Evolutionary conservation across 1,140 invertebrate genomes (phyloP), one percentile per base, ranked within the genome.

Genomic region (Macrotrachela quadricornifera): DNA sequence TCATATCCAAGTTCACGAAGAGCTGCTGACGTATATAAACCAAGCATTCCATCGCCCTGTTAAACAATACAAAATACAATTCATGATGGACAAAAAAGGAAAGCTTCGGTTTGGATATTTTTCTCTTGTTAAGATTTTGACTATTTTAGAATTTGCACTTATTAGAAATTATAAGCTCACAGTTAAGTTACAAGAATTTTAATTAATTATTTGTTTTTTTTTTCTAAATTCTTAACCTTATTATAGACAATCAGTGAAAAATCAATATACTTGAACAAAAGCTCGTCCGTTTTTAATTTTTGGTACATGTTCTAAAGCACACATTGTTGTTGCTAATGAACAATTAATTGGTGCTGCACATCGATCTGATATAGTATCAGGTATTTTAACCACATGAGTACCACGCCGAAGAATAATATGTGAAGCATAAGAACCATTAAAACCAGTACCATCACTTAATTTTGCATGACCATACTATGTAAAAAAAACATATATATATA

Each of bases 21-120:
- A 2, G 51, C 9, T 10, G 55, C 55, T 36, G 49, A 56, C 6
- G 30, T 45, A 46, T 56, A 56, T 13, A 56, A 18, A 13, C 55
- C 55, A 1, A 56, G 13, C 38, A 56, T 40, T 39, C 55, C 55
- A 41, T 50, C 49, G 39, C 55, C 55, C 49, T 49, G 21, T 14
- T 36, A 39, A 39, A n/a, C 21, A 18, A 49, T 40, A 62, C 60
- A 36, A 61, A 58, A 53, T 30, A 30, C n/a, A n/a, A n/a, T n/a
- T n/a, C n/a, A n/a, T n/a, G n/a, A n/a, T n/a, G n/a, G n/a, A n/a
- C n/a, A n/a, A n/a, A n/a, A n/a, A n/a, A n/a, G n/a, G n/a, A n/a
- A n/a, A n/a, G n/a, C n/a, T n/a, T n/a, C n/a, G n/a, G n/a, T n/a
- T n/a, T n/a, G n/a, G n/a, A n/a, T n/a, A n/a, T n/a, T n/a, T n/a